Conservation (phyloP, 2,113 vertebrate genomes). For the Otocyon megalotis region DNA sequence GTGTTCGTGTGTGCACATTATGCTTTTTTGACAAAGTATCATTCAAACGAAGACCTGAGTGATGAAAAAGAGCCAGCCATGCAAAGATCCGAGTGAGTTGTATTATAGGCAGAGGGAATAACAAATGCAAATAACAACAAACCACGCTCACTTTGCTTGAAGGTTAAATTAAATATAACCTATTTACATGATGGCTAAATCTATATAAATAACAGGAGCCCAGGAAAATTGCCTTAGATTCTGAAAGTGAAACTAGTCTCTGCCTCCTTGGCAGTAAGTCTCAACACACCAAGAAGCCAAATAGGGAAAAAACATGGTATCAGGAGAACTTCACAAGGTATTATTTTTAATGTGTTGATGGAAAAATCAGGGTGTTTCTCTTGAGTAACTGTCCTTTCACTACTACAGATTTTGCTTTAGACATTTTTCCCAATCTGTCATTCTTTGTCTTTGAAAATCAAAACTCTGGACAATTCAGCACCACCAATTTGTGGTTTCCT, state of each 20-base stretch:
- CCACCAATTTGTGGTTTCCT: not conserved
- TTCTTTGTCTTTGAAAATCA: slow-evolving; percentile 50
- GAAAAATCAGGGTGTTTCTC: not conserved
- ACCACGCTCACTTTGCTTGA: not conserved
- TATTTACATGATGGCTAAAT: not conserved
- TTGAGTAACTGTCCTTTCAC: not conserved
- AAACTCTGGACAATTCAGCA: not conserved
- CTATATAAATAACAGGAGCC: not conserved
- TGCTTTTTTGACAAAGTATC: not conserved
- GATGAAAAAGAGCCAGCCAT: not conserved
- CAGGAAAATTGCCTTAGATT: not conserved
- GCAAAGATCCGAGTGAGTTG: not conserved
- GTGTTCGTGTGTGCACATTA: not conserved
- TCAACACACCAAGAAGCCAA: not conserved
- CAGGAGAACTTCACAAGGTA: not conserved
- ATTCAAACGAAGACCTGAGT: not conserved
- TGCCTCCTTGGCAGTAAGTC: not conserved
- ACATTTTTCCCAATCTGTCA: not conserved
- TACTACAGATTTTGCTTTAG: not conserved
- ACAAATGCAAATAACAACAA: not conserved
- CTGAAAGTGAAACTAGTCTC: not conserved
- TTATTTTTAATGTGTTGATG: not conserved
- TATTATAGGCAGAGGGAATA: not conserved
- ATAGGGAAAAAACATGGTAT: not conserved
- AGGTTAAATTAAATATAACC: not conserved